phyloP scores from a whole-genome alignment of 2,797 vertebrate species.

The Psittacula derbiana region DNA sequence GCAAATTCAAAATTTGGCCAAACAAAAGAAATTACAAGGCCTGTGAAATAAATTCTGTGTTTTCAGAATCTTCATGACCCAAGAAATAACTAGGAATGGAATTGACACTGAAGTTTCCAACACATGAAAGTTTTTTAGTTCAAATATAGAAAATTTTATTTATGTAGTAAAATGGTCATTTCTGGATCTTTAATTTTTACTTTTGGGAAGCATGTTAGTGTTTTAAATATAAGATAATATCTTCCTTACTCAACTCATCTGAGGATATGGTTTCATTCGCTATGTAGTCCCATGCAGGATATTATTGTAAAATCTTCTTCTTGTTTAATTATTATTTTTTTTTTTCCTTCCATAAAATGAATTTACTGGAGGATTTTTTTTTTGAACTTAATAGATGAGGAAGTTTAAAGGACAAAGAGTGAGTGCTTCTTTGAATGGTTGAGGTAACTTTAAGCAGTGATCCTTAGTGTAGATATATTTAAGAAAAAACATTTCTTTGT shows the following conservation, averaged over 20 bases:
- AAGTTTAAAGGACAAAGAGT: not conserved
- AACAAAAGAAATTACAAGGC: not conserved
- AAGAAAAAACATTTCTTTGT: not conserved
- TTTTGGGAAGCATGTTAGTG: not conserved
- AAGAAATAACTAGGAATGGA: not conserved
- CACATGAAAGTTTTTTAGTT: not conserved
- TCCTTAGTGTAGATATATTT: not conserved
- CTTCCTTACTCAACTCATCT: not conserved
- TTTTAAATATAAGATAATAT: not conserved
- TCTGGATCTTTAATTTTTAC: not conserved
- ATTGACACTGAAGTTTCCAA: not conserved
- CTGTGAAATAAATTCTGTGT: not conserved
- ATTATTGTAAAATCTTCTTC: not conserved
- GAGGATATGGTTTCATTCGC: not conserved
- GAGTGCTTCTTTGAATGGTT: not conserved
- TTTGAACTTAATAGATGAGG: not conserved
- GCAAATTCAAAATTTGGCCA: not conserved
- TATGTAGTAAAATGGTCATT: not conserved
- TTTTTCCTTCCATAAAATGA: not conserved
- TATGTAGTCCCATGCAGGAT: not conserved
- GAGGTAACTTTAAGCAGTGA: not conserved
- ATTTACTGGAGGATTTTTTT: not conserved
- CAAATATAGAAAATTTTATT: not conserved
- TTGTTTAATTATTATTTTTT: not conserved
- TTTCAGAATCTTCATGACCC: not conserved